Evolutionary conservation across 2,888 invertebrate species (phyloP).

Genomic region (Hydraecia micacea): DNA sequence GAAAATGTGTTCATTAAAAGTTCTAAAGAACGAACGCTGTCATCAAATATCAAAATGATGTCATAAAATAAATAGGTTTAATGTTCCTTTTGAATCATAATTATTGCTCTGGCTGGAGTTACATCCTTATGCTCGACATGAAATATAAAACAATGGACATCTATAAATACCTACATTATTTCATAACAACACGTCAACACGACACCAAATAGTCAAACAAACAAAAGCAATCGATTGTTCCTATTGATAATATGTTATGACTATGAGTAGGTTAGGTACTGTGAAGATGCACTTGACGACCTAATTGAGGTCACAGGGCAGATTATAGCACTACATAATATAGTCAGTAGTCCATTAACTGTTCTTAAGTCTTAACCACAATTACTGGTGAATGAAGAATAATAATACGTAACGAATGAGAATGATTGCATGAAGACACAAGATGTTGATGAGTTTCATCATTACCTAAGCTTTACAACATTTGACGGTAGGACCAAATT

Average conservation of each 20-base stretch:
- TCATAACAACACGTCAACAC: constrained; percentile 47
- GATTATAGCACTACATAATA: background rate
- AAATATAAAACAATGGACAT: constrained; percentile 52
- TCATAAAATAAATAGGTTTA: constrained; percentile 21
- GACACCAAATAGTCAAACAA: constrained; percentile 32
- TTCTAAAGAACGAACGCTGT: constrained; percentile 7
- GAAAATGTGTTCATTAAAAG: constrained; percentile 8
- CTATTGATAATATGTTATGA: constrained; percentile 27
- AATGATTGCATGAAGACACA: constrained; percentile 20
- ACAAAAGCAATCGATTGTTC: constrained; percentile 48
- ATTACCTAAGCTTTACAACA: constrained; percentile 28
- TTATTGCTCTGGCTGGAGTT: constrained; percentile 8
- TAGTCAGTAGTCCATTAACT: background rate
- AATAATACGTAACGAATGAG: constrained; percentile 15
- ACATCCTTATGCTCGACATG: constrained; percentile 17
- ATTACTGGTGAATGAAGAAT: constrained; percentile 15
- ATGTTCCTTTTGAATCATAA: constrained; percentile 31
- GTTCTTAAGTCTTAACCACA: background rate
- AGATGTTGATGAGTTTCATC: constrained; percentile 24
- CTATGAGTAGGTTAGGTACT: background rate
- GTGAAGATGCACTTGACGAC: constrained; percentile 7
- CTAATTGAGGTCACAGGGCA: background rate
- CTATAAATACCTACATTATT: constrained; percentile 27
- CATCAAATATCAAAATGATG: constrained; percentile 35
- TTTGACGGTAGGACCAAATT: constrained; percentile 5